Conservation (phyloP, 2,797 vertebrate genomes). For the Rhincodon typus region DNA sequence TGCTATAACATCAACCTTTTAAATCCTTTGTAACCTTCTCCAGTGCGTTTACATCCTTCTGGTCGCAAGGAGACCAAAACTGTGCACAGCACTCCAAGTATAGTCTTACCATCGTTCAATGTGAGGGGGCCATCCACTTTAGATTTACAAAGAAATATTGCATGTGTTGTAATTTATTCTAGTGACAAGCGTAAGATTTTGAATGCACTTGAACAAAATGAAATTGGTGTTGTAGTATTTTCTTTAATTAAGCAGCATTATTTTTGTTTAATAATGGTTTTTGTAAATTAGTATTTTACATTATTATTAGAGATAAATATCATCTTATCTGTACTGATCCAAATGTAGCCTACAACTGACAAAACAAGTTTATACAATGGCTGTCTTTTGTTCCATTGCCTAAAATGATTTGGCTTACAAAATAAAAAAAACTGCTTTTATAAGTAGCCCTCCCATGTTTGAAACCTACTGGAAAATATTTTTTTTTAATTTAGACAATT, state of each 20-base stretch:
- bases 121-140: background rate
- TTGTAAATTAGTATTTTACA: background rate
- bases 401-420: background rate
- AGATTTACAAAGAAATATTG: background rate
- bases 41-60: background rate
- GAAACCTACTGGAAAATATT: background rate
- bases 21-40: background rate
- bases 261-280: background rate
- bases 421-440: background rate
- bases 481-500: background rate
- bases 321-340: background rate
- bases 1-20: background rate
- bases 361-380: background rate
- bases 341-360: background rate
- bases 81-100: background rate
- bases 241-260: background rate
- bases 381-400: background rate
- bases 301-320: background rate
- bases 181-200: background rate
- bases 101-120: background rate
- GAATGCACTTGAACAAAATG: background rate
- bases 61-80: background rate
- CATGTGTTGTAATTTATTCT: background rate
- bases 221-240: background rate
- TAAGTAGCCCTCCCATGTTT: background rate